Base-by-base conservation (phyloP, 2,888 invertebrate genomes). In the Aphodius granarius region DNA sequence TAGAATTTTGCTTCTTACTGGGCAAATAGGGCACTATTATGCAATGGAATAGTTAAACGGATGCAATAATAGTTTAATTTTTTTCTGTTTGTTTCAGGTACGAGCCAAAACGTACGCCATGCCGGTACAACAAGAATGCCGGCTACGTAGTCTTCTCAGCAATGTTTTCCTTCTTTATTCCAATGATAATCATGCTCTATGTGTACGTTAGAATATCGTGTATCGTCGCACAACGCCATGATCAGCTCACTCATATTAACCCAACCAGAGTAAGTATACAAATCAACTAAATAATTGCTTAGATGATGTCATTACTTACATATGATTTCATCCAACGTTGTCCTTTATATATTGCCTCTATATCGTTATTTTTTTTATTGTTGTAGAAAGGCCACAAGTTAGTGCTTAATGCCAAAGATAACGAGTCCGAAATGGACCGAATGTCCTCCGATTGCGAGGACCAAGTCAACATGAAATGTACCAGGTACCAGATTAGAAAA, bases 91-190 rank as follows among this genome's bases (percentile, higher is more conserved):
- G 6, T 83, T n/a, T n/a, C n/a, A 94, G 94, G 94, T 94, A 94
- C 80, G 94, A 94, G 84, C 91, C 91, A 15, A 92, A 92, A 66
- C 90, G 92, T 78, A 91, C 92, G 82, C 89, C 90, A 77, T 98
- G 98, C 85, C 91, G 94, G 15, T 95, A 98, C 88, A 96, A 97
- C 86, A 94, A 97, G 84, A 96, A 96, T 85, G 93, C 94, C 64
- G 94, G 95, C n/a, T 98, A 98, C 88, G 98, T 98, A 63, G 94
- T 98, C 74, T 95, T 97, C 86, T 97, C 97, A 0, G 98, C 98
- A 4, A 94, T 96, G 91, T 96, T 98, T 0, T 97, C 97, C 2
- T 98, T 98, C 89, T 98, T 97, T 88, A 91, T 97, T 63, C 98
- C 98, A 0, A 96, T 98, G 91, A 91, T 94, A 20, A 95, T 98